Evolutionary conservation across 2,113 vertebrate species (phyloP).

Genomic region (Dryoscopus gambensis): DNA sequence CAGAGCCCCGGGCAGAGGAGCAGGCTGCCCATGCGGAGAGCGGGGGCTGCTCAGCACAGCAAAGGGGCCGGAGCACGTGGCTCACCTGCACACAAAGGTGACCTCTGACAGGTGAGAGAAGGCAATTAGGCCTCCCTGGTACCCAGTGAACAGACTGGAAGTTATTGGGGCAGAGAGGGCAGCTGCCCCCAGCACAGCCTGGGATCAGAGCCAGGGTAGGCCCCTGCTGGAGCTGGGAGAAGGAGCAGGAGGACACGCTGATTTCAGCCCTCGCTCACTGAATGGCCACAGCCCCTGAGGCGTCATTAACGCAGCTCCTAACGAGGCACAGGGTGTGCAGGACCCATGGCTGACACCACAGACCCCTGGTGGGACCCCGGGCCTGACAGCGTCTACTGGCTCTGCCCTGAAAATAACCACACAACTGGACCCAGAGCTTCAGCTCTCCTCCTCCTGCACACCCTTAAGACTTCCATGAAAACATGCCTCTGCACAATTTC

Average conservation of each 20-base stretch:
- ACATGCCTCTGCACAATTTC: background rate
- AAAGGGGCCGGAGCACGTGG: background rate
- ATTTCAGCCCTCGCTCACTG: accelerated
- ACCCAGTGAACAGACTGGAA: background rate
- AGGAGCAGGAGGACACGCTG: background rate
- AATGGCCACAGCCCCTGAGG: background rate
- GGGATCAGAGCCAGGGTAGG: background rate
- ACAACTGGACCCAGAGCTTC: constrained; percentile 72
- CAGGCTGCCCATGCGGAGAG: background rate
- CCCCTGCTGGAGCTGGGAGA: background rate
- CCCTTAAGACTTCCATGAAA: constrained; percentile 24
- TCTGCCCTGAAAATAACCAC: constrained; percentile 57
- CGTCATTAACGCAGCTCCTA: accelerated
- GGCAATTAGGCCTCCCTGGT: background rate
- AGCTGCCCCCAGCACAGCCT: background rate
- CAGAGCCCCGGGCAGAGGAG: accelerated
- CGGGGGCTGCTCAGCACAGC: background rate
- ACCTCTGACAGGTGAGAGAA: background rate
- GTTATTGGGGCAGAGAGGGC: background rate
- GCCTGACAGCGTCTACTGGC: background rate
- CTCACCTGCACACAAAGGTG: background rate
- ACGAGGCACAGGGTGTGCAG: accelerated
- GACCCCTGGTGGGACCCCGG: accelerated
- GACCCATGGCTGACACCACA: accelerated
- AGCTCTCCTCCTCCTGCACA: constrained; percentile 60